Evolutionary conservation across 64 coral and sea anemone genomes (phyloP).

Genomic region (Anthopleura sola): DNA sequence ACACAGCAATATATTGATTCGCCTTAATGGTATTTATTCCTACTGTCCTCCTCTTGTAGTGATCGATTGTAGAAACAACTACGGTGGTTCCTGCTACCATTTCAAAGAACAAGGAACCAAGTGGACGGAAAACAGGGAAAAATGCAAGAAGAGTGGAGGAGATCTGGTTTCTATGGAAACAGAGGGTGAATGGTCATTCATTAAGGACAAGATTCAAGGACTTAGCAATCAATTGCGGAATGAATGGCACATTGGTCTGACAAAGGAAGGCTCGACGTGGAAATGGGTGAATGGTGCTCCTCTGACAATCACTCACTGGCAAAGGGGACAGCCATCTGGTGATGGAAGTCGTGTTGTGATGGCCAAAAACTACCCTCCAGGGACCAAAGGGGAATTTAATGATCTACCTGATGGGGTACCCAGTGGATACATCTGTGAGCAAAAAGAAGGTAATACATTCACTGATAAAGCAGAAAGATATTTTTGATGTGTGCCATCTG

Average conservation of each 20-base stretch:
- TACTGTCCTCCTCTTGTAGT: too few relatives aligned
- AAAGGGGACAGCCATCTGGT: conserved; percentile 17
- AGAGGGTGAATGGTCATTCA: conserved; percentile 8
- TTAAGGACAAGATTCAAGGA: conserved; percentile 13
- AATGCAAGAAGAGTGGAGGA: conserved; percentile 4
- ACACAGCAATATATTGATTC: too few relatives aligned
- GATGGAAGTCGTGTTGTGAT: conserved; percentile 32
- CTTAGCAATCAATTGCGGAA: neutral
- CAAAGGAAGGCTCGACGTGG: conserved; percentile 22
- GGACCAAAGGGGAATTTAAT: conserved; percentile 33
- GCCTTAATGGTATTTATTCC: too few relatives aligned
- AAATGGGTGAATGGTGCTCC: conserved; percentile 36
- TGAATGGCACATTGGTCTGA: conserved; percentile 63
- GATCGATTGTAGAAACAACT: neutral
- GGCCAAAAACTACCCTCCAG: conserved; percentile 35
- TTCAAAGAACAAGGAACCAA: neutral
- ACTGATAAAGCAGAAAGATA: too few relatives aligned
- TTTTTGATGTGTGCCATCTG: too few relatives aligned
- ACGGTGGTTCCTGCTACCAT: conserved; percentile 13
- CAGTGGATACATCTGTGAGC: conserved; percentile 44
- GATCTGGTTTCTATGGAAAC: conserved; percentile 39
- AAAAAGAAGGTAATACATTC: neutral
- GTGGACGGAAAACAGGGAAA: conserved; percentile 21
- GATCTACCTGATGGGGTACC: neutral
- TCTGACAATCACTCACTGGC: conserved; percentile 30